A percentile compares a stretch with the other conserved stretches of the same genome.
Evolutionary conservation across 2,797 vertebrate species (phyloP).

Genomic region (Bryconaethiops microstoma): DNA sequence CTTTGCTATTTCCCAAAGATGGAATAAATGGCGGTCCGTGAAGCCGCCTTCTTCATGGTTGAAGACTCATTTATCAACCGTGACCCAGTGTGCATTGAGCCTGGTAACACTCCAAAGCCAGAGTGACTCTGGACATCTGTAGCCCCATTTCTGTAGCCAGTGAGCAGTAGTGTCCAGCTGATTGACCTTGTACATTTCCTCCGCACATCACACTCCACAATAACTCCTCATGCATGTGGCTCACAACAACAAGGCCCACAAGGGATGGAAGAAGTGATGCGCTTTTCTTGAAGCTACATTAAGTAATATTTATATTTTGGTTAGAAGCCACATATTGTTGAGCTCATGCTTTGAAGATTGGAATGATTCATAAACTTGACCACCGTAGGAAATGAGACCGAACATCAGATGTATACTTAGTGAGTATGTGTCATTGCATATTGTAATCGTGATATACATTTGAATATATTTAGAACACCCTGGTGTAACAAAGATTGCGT

Average conservation of each 20-base stretch:
- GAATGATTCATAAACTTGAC: too few species aligned
- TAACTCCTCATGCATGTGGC: conserved; percentile 49
- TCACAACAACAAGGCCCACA: conserved; percentile 12
- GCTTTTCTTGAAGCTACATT: not conserved
- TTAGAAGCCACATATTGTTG: not conserved
- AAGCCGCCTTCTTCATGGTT: conserved; percentile 27
- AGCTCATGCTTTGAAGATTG: not conserved
- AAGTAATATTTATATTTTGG: not conserved
- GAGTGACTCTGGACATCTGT: conserved; percentile 73
- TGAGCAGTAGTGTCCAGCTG: conserved; percentile 64
- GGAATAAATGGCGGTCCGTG: not conserved
- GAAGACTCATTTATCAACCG: conserved; percentile 55
- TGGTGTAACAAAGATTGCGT: too few species aligned
- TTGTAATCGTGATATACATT: too few species aligned
- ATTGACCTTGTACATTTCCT: conserved; percentile 68
- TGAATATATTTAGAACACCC: too few species aligned
- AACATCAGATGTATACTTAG: not conserved
- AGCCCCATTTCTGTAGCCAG: conserved; percentile 68
- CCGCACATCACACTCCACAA: conserved; percentile 53
- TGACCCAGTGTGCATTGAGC: conserved; percentile 55
- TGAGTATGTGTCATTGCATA: too few species aligned
- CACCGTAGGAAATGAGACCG: not conserved
- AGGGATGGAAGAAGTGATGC: conserved; percentile 1
- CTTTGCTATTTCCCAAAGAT: not conserved
- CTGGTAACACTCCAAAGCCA: conserved; percentile 68